These are phyloP conservation scores for Itoplectis maculator DNA, from an alignment of 2,888 invertebrate species.

Conservation along the genomic window DNA sequence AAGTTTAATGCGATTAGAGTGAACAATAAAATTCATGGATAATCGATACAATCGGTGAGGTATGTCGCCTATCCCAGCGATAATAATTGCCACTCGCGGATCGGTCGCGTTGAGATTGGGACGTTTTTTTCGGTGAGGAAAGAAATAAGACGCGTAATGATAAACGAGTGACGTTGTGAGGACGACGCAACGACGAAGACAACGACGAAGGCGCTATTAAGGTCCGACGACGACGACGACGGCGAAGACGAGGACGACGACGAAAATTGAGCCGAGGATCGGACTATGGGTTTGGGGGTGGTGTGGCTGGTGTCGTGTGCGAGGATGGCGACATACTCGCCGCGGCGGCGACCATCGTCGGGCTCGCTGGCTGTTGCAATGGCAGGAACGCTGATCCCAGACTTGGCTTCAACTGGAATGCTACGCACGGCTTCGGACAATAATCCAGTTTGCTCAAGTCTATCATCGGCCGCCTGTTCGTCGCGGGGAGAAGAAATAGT, in stretches of 20 bases:
- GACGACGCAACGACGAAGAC: constrained; percentile 70
- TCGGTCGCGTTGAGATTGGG: neutral
- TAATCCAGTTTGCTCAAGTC: constrained; percentile 85
- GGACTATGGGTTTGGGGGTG: constrained; percentile 84
- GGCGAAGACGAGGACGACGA: constrained; percentile 76
- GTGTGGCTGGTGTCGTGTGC: constrained; percentile 82
- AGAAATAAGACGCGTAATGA: constrained; percentile 49
- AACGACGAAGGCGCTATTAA: constrained; percentile 77
- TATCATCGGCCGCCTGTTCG: constrained; percentile 84
- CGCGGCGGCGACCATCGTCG: constrained; percentile 76
- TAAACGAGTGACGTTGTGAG: constrained; percentile 60
- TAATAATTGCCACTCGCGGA: neutral
- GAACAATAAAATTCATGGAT: constrained; percentile 16
- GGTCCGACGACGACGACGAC: constrained; percentile 67
- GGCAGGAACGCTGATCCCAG: constrained; percentile 93
- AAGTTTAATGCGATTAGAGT: constrained; percentile 21
- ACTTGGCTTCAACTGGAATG: constrained; percentile 92
- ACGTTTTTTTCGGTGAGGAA: constrained; percentile 35
- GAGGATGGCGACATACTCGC: constrained; percentile 80
- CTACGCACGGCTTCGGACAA: constrained; percentile 88
- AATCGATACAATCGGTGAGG: neutral
- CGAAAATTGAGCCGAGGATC: constrained; percentile 75
- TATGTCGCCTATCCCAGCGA: constrained; percentile 6
- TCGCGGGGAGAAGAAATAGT: constrained; percentile 4
- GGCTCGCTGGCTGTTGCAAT: constrained; percentile 85